Percentiles rank a stretch among this genome's conserved stretches.
Conservation (phyloP, 2,888 invertebrate genomes). For the Lycophotia porphyrea region DNA sequence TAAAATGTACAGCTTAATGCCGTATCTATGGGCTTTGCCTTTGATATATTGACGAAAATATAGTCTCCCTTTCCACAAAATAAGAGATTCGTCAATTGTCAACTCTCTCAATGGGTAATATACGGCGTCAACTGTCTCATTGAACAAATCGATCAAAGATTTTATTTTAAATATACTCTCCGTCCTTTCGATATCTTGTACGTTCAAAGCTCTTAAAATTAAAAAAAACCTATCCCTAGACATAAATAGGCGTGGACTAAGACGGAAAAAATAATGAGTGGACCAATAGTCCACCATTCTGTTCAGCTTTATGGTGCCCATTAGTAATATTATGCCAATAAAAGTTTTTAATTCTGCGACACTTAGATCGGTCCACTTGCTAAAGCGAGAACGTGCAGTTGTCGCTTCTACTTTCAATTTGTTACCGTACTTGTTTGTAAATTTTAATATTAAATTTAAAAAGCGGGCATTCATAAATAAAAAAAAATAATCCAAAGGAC, state of each 20-base stretch:
- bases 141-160: conserved; percentile 61
- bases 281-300: conserved; percentile 63
- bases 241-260: conserved; percentile 60
- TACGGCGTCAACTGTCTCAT: conserved; percentile 50
- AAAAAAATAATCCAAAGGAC: conserved; percentile 56
- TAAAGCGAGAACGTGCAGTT: conserved; percentile 54
- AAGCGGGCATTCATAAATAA: conserved; percentile 55
- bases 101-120: conserved; percentile 61
- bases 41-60: conserved; percentile 62
- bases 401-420: conserved; percentile 55
- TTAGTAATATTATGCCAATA: conserved; percentile 52
- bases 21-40: conserved; percentile 55
- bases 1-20: conserved; percentile 58
- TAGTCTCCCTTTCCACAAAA: conserved; percentile 62
- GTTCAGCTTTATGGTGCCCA: conserved; percentile 57
- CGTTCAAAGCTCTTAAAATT: conserved; percentile 64
- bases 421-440: conserved; percentile 60
- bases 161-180: conserved; percentile 64
- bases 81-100: conserved; percentile 61
- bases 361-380: conserved; percentile 56
- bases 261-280: conserved; percentile 60
- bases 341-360: conserved; percentile 52
- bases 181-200: conserved; percentile 53
- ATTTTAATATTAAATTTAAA: conserved; percentile 53
- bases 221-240: conserved; percentile 60